Conservation (phyloP, 2,113 vertebrate genomes). For the Campylomormyrus numenius region DNA sequence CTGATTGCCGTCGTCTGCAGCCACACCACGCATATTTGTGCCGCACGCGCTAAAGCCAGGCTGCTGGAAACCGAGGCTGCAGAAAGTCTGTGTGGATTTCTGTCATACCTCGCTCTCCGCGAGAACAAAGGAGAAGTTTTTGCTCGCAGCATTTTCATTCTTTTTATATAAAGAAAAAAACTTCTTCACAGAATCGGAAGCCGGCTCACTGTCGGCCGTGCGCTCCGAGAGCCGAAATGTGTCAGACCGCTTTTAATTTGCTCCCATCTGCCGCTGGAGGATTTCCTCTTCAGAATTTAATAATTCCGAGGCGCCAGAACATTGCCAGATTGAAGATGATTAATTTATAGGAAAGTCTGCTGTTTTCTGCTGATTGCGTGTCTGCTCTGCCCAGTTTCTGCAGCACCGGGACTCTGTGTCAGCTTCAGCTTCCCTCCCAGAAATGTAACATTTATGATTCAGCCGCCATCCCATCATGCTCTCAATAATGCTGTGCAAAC, state of each 20-base stretch:
- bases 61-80: neutral
- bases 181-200: constrained; percentile 14
- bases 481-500: neutral
- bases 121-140: constrained; percentile 7
- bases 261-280: constrained; percentile 22
- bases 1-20: neutral
- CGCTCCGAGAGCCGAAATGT: constrained; percentile 28
- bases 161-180: constrained; percentile 1
- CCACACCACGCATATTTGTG: neutral
- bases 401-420: neutral
- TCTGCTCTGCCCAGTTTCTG: constrained; percentile 19
- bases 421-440: neutral
- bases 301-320: constrained; percentile 24
- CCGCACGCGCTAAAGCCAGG: neutral
- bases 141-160: neutral
- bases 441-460: constrained; percentile 16
- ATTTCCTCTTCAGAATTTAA: constrained; percentile 25
- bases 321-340: constrained; percentile 24
- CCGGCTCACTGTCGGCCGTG: constrained; percentile 13
- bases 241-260: constrained; percentile 32
- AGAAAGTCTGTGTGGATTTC: neutral
- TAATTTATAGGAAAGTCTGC: constrained; percentile 31
- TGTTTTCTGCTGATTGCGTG: constrained; percentile 26
- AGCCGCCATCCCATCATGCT: constrained; percentile 8
- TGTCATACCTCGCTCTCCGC: neutral